Percentiles rank a stretch among this genome's conserved stretches.
Evolutionary conservation across 2,888 invertebrate species (phyloP).

Genomic region (Diachrysia chrysitis): DNA sequence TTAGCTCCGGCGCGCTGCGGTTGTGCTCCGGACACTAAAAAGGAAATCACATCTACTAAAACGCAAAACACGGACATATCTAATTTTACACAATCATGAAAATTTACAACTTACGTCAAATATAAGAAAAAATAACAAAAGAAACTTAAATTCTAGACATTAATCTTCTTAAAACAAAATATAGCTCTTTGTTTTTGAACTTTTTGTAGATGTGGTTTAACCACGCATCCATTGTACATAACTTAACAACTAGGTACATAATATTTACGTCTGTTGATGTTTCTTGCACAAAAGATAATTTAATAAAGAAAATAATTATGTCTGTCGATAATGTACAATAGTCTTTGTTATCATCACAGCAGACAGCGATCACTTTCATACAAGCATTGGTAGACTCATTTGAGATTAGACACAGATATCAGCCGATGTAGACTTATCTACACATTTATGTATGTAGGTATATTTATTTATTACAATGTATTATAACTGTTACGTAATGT

Average conservation of each 20-base stretch:
- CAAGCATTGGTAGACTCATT: not conserved
- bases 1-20: conserved; percentile 12
- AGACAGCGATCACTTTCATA: conserved; percentile 3
- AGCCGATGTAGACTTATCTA: not conserved
- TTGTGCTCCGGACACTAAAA: conserved; percentile 19
- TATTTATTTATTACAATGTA: not conserved
- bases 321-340: not conserved
- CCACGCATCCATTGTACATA: not conserved
- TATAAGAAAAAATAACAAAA: conserved; percentile 24
- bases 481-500: too few relatives aligned
- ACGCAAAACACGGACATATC: too few relatives aligned
- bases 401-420: not conserved
- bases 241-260: not conserved
- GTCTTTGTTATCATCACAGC: not conserved
- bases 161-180: not conserved
- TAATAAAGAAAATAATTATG: not conserved
- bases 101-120: too few relatives aligned
- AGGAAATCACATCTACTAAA: conserved; percentile 37
- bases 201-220: not conserved
- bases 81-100: too few relatives aligned
- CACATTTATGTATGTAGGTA: too few relatives aligned
- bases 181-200: not conserved
- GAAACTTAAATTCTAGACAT: conserved; percentile 6
- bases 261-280: not conserved
- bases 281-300: conserved; percentile 5